Conservation (phyloP, 2,113 vertebrate species). For the Brachirus orientalis region DNA sequence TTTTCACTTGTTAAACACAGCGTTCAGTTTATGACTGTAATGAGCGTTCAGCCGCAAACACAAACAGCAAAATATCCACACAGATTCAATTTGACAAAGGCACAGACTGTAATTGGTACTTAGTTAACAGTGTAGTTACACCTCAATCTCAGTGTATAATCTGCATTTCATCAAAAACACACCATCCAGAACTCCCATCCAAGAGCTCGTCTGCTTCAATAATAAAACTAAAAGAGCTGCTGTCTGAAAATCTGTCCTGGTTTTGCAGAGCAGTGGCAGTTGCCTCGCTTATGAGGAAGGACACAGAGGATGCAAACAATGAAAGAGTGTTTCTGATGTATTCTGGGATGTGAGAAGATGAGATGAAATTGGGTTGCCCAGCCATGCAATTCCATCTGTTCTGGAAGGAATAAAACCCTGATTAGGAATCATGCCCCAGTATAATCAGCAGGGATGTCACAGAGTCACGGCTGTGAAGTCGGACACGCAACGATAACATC, state of each 20-base stretch:
- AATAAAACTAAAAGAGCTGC: background rate
- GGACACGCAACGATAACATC: conserved; percentile 4
- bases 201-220: background rate
- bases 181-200: background rate
- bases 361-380: conserved; percentile 29
- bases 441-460: conserved; percentile 32
- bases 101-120: no score
- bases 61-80: background rate
- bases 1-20: background rate
- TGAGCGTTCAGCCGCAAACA: background rate
- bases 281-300: conserved; percentile 1
- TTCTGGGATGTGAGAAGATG: conserved; percentile 19
- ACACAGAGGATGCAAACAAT: conserved; percentile 14
- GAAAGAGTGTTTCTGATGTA: conserved; percentile 8
- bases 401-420: conserved; percentile 20
- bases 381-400: conserved; percentile 29
- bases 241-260: background rate
- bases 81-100: background rate
- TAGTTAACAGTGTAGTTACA: no score
- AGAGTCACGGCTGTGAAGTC: conserved; percentile 11
- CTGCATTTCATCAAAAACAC: background rate
- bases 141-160: background rate
- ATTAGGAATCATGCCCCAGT: conserved; percentile 16
- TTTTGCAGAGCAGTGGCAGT: background rate
- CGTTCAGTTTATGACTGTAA: background rate